Conservation (phyloP, 2,888 invertebrate species). For the Plagodis pulveraria region DNA sequence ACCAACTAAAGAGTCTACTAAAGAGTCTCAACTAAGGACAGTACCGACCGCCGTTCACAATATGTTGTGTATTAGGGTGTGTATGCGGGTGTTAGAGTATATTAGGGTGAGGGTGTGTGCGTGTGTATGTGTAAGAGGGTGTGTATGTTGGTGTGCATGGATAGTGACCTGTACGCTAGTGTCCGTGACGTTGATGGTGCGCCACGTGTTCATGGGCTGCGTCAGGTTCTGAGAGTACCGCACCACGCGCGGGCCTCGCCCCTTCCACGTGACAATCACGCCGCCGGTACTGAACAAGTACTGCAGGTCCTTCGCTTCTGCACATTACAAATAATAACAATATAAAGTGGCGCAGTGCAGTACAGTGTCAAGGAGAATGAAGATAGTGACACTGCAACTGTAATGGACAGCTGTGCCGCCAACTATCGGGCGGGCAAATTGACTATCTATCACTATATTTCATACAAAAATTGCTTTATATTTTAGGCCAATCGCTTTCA, state of each 20-base stretch:
- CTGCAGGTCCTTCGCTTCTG: conserved; percentile 56
- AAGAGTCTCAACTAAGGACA: no score
- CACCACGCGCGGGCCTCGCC: conserved; percentile 73
- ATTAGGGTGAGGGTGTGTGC: background rate
- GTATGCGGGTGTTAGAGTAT: background rate
- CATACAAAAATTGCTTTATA: no score
- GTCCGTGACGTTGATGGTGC: conserved; percentile 54
- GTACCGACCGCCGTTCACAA: no score
- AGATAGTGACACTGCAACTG: no score
- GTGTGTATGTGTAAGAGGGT: background rate
- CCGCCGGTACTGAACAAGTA: conserved; percentile 56
- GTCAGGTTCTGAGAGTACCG: conserved; percentile 80
- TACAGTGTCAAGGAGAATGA: no score
- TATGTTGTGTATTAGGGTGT: background rate
- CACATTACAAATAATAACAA: conserved; percentile 8
- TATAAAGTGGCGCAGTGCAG: no score
- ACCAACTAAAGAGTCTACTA: no score
- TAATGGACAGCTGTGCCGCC: no score
- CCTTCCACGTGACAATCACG: conserved; percentile 57
- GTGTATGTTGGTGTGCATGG: background rate
- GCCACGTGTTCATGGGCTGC: conserved; percentile 76
- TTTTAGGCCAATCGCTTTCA: no score
- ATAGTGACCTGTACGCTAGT: conserved; percentile 51
- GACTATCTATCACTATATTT: no score
- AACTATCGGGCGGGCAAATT: no score